These are phyloP conservation scores for Sturnira hondurensis DNA, from an alignment of 2,113 vertebrate genomes.

Conservation along the genomic window DNA sequence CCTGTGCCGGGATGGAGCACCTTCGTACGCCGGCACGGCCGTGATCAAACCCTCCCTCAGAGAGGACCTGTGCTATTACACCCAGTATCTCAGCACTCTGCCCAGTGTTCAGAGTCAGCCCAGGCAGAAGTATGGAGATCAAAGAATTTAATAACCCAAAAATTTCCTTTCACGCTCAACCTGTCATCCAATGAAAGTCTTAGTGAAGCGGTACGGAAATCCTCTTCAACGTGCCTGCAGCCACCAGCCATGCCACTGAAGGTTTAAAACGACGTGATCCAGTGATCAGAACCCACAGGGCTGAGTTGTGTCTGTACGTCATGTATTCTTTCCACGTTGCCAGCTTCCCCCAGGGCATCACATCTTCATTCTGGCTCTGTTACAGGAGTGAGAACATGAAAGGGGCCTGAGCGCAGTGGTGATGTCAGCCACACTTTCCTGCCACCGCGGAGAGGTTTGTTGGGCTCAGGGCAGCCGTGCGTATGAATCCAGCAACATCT, in stretches of 20 bases:
- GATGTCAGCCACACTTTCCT: not conserved
- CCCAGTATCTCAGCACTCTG: slow-evolving; percentile 66
- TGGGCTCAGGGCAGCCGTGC: slow-evolving; percentile 18
- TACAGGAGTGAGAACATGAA: slow-evolving; percentile 23
- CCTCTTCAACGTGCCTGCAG: slow-evolving; percentile 57
- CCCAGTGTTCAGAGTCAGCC: slow-evolving; percentile 65
- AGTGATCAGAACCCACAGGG: not conserved
- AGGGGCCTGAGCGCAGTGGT: slow-evolving; percentile 7
- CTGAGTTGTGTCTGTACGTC: not conserved
- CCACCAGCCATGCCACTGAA: slow-evolving; percentile 41
- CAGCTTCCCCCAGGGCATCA: slow-evolving; percentile 17
- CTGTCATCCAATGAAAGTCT: slow-evolving; percentile 77
- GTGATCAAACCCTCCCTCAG: slow-evolving; percentile 60
- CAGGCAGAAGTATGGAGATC: slow-evolving; percentile 71
- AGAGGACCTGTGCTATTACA: slow-evolving; percentile 61
- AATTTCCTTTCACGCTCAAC: slow-evolving; percentile 58
- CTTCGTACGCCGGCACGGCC: slow-evolving; percentile 48
- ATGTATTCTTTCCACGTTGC: slow-evolving; percentile 37
- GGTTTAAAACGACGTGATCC: not conserved
- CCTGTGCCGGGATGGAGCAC: not conserved
- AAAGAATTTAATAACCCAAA: slow-evolving; percentile 73
- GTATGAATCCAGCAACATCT: not conserved
- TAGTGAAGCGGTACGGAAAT: slow-evolving; percentile 73
- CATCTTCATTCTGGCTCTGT: not conserved
- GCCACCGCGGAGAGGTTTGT: not conserved